Percentiles rank a stretch among this genome's conserved stretches.
These are phyloP conservation scores for Lycodopsis pacificus DNA, from an alignment of 2,797 vertebrate species.

Conservation along the genomic window DNA sequence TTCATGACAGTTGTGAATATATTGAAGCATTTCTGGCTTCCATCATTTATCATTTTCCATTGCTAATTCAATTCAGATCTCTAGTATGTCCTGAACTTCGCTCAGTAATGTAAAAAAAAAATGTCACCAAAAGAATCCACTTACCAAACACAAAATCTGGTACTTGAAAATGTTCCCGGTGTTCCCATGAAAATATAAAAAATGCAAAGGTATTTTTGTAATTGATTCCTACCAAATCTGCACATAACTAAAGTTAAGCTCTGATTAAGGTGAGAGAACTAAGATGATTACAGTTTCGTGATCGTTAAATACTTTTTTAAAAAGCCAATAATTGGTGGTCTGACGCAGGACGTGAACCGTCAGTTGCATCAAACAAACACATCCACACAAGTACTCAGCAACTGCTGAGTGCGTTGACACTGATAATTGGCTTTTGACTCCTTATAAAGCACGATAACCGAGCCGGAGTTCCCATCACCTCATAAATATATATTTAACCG, in stretches of 20 bases:
- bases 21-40: not conserved
- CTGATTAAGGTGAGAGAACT: not conserved
- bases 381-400: not conserved
- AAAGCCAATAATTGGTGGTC: not conserved
- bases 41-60: not conserved
- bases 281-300: not conserved
- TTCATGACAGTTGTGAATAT: not conserved
- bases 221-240: not conserved
- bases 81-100: not conserved
- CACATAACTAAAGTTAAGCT: not conserved
- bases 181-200: not conserved
- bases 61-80: too few relatives aligned
- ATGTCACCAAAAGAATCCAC: not conserved
- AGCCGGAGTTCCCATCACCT: constrained; percentile 17
- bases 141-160: not conserved
- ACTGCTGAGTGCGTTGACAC: not conserved
- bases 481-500: constrained; percentile 20
- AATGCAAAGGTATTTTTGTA: not conserved
- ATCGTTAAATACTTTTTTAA: not conserved
- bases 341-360: not conserved
- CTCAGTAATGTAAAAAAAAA: not conserved
- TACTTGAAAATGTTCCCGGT: too few relatives aligned
- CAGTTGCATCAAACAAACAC: not conserved
- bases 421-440: not conserved
- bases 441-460: not conserved